These are phyloP conservation scores for Hydra vulgaris DNA, from an alignment of 30 jellyfish, hydroid and myxozoan genomes.

Conservation along the genomic window DNA sequence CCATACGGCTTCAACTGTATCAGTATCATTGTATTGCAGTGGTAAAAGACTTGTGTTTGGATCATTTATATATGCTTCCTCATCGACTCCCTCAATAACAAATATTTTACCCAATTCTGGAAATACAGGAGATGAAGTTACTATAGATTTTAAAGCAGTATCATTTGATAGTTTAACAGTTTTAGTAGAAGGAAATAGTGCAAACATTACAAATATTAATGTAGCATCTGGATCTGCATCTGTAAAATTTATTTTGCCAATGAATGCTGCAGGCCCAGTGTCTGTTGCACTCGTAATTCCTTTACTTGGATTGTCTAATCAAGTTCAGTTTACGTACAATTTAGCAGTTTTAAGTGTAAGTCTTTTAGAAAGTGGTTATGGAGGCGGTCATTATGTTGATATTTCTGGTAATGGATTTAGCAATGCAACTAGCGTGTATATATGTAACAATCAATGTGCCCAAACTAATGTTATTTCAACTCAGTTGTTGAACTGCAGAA, in stretches of 20 bases:
- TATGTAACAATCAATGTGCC: slow-evolving; percentile 49
- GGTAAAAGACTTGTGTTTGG: slow-evolving; percentile 15
- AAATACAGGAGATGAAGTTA: background rate
- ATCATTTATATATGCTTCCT: background rate
- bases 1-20: slow-evolving; percentile 17
- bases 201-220: slow-evolving; percentile 2
- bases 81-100: slow-evolving; percentile 3
- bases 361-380: slow-evolving; percentile 64
- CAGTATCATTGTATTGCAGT: slow-evolving; percentile 12
- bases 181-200: slow-evolving; percentile 22
- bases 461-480: slow-evolving; percentile 1
- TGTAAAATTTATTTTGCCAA: slow-evolving; percentile 25
- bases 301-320: slow-evolving; percentile 42
- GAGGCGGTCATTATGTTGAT: slow-evolving; percentile 72
- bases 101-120: slow-evolving; percentile 14
- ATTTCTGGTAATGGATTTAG: slow-evolving; percentile 67
- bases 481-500: slow-evolving; percentile 30
- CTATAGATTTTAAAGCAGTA: background rate
- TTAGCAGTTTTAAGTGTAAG: slow-evolving; percentile 27
- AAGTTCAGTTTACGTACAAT: slow-evolving; percentile 30
- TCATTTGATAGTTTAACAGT: slow-evolving; percentile 10
- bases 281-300: slow-evolving; percentile 40
- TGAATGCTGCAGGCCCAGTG: slow-evolving; percentile 58
- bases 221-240: no score
- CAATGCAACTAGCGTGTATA: slow-evolving; percentile 27